A percentile compares a stretch with the other conserved stretches of the same genome.
phyloP scores from a whole-genome alignment of 1,140 invertebrate species.

The Monochamus saltuarius region DNA sequence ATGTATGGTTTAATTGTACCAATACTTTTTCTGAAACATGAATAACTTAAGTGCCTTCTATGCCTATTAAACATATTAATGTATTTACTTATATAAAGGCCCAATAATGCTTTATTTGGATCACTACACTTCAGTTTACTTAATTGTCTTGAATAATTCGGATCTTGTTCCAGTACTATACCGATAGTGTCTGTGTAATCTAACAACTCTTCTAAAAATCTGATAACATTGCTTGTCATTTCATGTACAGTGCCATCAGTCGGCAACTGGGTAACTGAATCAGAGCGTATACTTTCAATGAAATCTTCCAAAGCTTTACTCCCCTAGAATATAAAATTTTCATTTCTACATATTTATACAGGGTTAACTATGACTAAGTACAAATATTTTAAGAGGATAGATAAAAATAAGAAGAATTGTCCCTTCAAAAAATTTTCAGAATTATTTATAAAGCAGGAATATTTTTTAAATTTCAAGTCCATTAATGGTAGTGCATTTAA shows the following conservation, averaged over 20 bases:
- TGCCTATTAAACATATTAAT: not conserved
- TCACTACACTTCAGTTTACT: conserved; percentile 53
- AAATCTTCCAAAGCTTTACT: conserved; percentile 91
- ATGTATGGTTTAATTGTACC: conserved; percentile 78
- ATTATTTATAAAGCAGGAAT: too few relatives aligned
- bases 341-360: conserved; percentile 7
- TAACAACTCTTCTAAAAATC: conserved; percentile 82
- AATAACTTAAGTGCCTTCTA: conserved; percentile 1
- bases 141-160: conserved; percentile 58
- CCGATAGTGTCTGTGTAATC: conserved; percentile 77
- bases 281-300: conserved; percentile 83
- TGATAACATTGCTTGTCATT: conserved; percentile 88
- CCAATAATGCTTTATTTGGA: conserved; percentile 66
- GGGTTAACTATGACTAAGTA: too few relatives aligned
- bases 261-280: conserved; percentile 80
- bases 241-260: conserved; percentile 97
- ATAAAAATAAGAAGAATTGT: too few relatives aligned
- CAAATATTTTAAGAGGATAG: too few relatives aligned
- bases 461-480: too few relatives aligned
- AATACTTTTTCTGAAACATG: conserved; percentile 75
- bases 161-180: conserved; percentile 63
- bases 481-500: too few relatives aligned
- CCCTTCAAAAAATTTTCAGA: too few relatives aligned
- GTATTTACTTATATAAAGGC: conserved; percentile 72
- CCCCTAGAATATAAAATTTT: conserved; percentile 59